phyloP scores from a whole-genome alignment of 2,888 invertebrate genomes.

The Crematogaster levior region DNA sequence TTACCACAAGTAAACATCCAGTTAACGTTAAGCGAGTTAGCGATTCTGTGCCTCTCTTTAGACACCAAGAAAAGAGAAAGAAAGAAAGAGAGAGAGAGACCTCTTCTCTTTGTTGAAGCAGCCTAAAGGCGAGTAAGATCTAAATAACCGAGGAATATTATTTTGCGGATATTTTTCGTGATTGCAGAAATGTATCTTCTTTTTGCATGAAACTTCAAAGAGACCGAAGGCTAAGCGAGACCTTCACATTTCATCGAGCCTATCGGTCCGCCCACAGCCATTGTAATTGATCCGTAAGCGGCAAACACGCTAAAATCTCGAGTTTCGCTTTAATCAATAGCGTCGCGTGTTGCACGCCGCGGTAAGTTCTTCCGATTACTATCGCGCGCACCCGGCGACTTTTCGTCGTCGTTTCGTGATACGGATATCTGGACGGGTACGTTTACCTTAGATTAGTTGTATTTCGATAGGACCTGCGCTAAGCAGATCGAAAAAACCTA shows the following conservation, averaged over 20 bases:
- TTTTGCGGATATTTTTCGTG: background rate
- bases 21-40: conserved; percentile 16
- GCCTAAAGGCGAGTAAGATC: background rate
- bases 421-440: conserved; percentile 20
- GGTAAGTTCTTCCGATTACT: conserved; percentile 19
- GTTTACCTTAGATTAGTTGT: conserved; percentile 50
- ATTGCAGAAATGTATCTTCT: background rate
- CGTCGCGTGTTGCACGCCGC: conserved; percentile 66
- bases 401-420: background rate
- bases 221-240: background rate
- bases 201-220: conserved; percentile 8
- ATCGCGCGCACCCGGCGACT: conserved; percentile 25
- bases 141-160: background rate
- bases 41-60: background rate
- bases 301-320: conserved; percentile 39
- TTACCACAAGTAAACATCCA: conserved; percentile 16
- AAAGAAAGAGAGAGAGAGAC: background rate
- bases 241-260: background rate
- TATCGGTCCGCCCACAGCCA: conserved; percentile 5
- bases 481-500: too few relatives aligned
- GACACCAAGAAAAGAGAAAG: background rate
- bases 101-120: background rate
- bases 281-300: conserved; percentile 17
- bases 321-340: conserved; percentile 70
- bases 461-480: background rate